Evolutionary conservation across 2,888 invertebrate genomes (phyloP).

Genomic region (Nowickia ferox): DNA sequence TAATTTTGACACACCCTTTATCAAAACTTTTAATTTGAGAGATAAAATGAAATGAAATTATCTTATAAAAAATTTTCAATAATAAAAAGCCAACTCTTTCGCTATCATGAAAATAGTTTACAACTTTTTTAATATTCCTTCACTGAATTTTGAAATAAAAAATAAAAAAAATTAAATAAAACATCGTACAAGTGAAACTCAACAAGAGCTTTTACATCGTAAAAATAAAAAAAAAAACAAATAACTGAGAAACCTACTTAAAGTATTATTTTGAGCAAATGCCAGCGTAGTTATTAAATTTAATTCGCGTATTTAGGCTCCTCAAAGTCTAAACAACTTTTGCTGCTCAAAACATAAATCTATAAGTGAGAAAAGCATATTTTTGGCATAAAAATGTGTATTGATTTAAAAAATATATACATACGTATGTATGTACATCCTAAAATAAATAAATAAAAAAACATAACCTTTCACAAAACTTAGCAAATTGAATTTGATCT

Average conservation of each 20-base stretch:
- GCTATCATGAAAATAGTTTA: background rate
- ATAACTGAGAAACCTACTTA: conserved; percentile 34
- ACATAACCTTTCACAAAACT: conserved; percentile 35
- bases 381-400: conserved; percentile 60
- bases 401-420: conserved; percentile 39
- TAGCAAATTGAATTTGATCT: conserved; percentile 23
- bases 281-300: conserved; percentile 32
- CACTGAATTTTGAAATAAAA: background rate
- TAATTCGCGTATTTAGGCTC: conserved; percentile 36
- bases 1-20: no score
- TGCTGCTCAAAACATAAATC: conserved; percentile 33
- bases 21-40: no score
- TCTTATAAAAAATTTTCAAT: no score
- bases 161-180: background rate
- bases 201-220: background rate
- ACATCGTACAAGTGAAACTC: background rate
- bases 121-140: background rate
- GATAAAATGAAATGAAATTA: no score
- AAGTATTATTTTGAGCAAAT: conserved; percentile 18
- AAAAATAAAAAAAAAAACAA: background rate
- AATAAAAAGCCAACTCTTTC: no score
- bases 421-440: background rate
- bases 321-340: conserved; percentile 48
- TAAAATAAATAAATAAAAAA: conserved; percentile 23
- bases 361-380: conserved; percentile 24